Conservation (phyloP, 2,888 invertebrate species). For the Eremobia ochroleuca region DNA sequence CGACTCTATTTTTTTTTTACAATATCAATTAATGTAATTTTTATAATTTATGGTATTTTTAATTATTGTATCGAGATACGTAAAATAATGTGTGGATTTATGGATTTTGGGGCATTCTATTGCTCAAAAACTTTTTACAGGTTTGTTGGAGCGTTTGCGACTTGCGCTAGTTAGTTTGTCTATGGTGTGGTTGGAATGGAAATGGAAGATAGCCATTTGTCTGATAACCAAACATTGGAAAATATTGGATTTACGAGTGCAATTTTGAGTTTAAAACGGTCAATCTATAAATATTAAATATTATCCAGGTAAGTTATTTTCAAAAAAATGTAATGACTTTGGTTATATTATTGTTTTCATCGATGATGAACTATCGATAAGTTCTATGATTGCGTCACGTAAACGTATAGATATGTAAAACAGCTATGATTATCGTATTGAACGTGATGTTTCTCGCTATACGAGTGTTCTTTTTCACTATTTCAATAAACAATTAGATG, state of each 20-base stretch:
- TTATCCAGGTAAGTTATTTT: constrained; percentile 73
- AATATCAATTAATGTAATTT: too few species aligned
- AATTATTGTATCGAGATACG: background rate
- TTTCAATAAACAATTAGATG: constrained; percentile 29
- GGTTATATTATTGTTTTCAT: constrained; percentile 89
- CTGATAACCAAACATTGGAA: constrained; percentile 77
- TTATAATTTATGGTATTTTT: background rate
- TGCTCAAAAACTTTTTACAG: background rate
- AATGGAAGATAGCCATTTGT: constrained; percentile 87
- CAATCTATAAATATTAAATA: constrained; percentile 54
- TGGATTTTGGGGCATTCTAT: background rate
- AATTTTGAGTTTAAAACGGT: constrained; percentile 52
- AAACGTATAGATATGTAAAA: constrained; percentile 82
- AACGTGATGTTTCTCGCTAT: constrained; percentile 54
- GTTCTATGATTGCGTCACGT: constrained; percentile 90
- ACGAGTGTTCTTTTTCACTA: constrained; percentile 23
- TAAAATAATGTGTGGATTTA: background rate
- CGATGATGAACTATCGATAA: constrained; percentile 83
- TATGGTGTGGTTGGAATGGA: constrained; percentile 75
- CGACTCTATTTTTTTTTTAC: too few species aligned
- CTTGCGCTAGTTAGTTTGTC: constrained; percentile 58
- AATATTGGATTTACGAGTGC: constrained; percentile 52
- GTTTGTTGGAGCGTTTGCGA: background rate
- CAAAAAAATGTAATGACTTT: constrained; percentile 75
- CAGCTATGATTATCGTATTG: constrained; percentile 67